Conservation (phyloP, 2,797 vertebrate species). For the Remorina albescens region DNA sequence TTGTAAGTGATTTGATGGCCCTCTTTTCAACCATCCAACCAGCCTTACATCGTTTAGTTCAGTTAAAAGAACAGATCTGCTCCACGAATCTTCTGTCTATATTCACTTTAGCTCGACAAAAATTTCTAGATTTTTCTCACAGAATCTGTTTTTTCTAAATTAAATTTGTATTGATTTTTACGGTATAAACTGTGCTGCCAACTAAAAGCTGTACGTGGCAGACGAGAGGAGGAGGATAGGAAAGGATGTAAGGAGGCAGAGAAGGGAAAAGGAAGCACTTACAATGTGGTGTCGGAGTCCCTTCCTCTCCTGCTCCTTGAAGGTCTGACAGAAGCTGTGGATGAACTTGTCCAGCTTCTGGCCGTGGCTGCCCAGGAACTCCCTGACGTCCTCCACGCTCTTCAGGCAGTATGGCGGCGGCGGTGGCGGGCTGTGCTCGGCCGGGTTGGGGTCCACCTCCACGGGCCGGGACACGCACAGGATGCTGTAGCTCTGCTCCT, state of each 20-base stretch:
- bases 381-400: slow-evolving; percentile 91
- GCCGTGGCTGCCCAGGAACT: slow-evolving; percentile 91
- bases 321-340: slow-evolving; percentile 86
- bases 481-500: slow-evolving; percentile 96
- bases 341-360: slow-evolving; percentile 93
- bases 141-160: too few relatives aligned
- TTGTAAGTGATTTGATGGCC: too few relatives aligned
- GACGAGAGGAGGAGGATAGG: not conserved
- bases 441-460: slow-evolving; percentile 73
- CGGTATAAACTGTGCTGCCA: too few relatives aligned
- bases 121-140: too few relatives aligned
- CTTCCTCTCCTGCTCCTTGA: slow-evolving; percentile 93
- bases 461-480: slow-evolving; percentile 90
- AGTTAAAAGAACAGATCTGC: not conserved
- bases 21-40: too few relatives aligned
- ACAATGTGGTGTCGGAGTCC: slow-evolving; percentile 96
- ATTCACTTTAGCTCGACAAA: too few relatives aligned
- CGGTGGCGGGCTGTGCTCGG: slow-evolving; percentile 64
- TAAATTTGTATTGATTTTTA: too few relatives aligned
- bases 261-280: slow-evolving; percentile 6
- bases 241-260: too few relatives aligned
- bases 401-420: slow-evolving; percentile 87
- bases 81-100: too few relatives aligned
- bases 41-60: too few relatives aligned
- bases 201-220: too few relatives aligned